These are phyloP conservation scores for Ichneumon xanthorius DNA, from an alignment of 2,888 invertebrate species.

Conservation along the genomic window DNA sequence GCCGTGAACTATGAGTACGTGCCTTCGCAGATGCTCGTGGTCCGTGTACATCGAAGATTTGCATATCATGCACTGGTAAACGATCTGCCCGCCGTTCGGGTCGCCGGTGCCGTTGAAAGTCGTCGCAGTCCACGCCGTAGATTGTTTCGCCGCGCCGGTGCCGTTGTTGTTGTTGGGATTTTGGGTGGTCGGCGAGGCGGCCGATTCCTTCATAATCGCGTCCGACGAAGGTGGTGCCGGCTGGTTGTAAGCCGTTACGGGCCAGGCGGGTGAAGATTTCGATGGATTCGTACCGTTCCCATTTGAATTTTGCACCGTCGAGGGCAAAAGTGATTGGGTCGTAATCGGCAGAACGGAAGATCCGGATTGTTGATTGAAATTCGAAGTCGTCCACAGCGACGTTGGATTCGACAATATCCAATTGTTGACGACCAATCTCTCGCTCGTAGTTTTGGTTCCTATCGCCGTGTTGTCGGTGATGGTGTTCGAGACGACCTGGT, in stretches of 20 bases:
- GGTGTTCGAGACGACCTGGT: background rate
- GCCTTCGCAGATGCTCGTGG: constrained; percentile 43
- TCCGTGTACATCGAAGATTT: constrained; percentile 55
- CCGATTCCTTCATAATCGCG: background rate
- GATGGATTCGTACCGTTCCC: background rate
- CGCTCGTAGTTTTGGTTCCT: constrained; percentile 80
- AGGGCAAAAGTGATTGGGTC: background rate
- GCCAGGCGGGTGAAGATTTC: background rate
- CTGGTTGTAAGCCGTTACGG: background rate
- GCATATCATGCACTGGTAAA: constrained; percentile 55
- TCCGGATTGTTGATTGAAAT: background rate
- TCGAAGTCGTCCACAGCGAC: background rate
- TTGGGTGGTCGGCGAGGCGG: background rate
- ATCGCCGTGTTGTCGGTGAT: background rate
- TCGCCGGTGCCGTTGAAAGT: background rate
- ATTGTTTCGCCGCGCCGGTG: background rate
- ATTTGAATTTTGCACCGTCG: background rate
- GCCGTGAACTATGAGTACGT: constrained; percentile 53
- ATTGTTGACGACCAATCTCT: constrained; percentile 5
- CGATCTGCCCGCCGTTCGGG: constrained; percentile 15
- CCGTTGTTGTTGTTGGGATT: constrained; percentile 7
- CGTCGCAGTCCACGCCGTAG: background rate
- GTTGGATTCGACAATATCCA: background rate
- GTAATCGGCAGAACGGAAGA: background rate
- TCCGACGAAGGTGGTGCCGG: background rate